phyloP scores from a whole-genome alignment of 2,113 vertebrate genomes.

The Charina bottae region DNA sequence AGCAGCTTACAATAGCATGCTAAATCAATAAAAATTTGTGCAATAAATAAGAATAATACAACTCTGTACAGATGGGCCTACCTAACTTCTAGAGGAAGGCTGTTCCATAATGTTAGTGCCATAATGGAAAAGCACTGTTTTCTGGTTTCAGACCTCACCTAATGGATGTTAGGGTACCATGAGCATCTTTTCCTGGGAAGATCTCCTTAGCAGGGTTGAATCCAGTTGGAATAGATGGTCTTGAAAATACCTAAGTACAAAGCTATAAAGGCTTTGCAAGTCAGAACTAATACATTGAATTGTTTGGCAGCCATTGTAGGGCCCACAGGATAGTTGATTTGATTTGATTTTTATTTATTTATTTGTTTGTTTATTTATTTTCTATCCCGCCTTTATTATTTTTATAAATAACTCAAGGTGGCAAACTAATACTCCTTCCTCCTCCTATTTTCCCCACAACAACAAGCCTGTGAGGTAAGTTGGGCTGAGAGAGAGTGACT shows the following conservation, averaged over 20 bases:
- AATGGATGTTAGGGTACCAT: background rate
- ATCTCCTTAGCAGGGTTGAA: background rate
- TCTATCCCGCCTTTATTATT: too few species aligned
- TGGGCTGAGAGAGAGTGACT: too few species aligned
- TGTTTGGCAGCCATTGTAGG: background rate
- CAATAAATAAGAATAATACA: background rate
- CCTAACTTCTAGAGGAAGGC: background rate
- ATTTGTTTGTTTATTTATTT: too few species aligned
- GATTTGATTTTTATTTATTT: too few species aligned
- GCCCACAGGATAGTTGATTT: background rate
- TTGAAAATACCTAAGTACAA: background rate
- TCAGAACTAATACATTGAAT: background rate
- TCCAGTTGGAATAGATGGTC: background rate
- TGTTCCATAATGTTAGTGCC: background rate
- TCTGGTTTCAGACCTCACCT: background rate
- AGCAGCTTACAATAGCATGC: background rate
- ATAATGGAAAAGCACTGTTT: background rate
- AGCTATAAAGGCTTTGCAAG: background rate
- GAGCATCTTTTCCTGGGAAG: background rate
- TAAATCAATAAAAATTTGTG: background rate
- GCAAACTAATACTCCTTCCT: too few species aligned
- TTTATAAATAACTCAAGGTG: too few species aligned
- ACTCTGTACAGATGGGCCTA: background rate
- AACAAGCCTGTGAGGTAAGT: too few species aligned
- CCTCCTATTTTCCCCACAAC: too few species aligned